A percentile compares a stretch with the other conserved stretches of the same genome.
These are phyloP conservation scores for Climacteris rufus DNA, from an alignment of 2,113 vertebrate species.

Conservation along the genomic window DNA sequence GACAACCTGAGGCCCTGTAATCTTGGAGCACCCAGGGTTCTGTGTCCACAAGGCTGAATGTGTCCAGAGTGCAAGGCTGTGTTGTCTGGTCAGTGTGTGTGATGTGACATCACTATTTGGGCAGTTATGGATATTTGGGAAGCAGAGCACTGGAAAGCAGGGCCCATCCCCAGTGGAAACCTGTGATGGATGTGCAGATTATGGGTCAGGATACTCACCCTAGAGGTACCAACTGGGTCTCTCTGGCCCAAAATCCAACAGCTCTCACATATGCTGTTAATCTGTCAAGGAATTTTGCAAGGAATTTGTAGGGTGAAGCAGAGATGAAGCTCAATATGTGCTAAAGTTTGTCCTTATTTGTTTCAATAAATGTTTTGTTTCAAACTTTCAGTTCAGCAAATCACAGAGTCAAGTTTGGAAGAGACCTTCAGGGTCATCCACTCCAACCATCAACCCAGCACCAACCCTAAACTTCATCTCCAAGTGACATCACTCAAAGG, in stretches of 20 bases:
- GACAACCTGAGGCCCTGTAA: neutral
- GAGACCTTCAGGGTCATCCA: neutral
- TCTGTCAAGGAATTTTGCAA: neutral
- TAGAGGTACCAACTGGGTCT: too few species aligned
- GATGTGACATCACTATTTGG: rapidly evolving
- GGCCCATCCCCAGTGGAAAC: neutral
- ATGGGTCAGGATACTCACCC: neutral
- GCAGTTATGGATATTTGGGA: neutral
- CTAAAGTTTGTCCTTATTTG: neutral
- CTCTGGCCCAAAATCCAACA: neutral
- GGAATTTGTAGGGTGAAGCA: neutral
- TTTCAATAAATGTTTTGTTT: neutral
- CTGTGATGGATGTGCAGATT: neutral
- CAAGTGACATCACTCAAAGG: neutral
- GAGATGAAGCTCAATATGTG: neutral
- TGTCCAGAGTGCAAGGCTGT: neutral
- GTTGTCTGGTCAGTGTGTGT: neutral
- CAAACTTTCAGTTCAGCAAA: neutral
- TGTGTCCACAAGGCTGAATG: neutral
- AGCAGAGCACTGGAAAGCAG: neutral
- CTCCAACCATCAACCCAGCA: neutral
- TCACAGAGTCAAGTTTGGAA: neutral
- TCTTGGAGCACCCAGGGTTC: neutral
- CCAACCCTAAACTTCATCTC: neutral
- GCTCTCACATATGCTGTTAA: rapidly evolving